These are phyloP conservation scores for Drosophila infuscata DNA, from an alignment of 2,888 invertebrate species.

Conservation along the genomic window DNA sequence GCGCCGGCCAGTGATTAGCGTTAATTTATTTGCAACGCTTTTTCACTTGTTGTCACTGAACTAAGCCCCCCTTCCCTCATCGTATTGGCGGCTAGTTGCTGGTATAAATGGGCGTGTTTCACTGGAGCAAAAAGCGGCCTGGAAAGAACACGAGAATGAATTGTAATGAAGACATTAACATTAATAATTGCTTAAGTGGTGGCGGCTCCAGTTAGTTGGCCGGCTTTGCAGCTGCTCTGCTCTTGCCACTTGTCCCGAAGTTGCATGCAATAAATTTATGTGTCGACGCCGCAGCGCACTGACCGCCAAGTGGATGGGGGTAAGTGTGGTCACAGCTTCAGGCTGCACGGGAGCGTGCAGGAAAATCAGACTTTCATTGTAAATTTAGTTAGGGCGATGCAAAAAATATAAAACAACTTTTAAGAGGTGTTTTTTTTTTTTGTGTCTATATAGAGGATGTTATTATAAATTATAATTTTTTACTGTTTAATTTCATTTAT, in stretches of 20 bases:
- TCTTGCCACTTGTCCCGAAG: slow-evolving; percentile 18
- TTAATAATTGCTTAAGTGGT: slow-evolving; percentile 67
- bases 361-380: neutral
- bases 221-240: neutral
- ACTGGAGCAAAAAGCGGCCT: slow-evolving; percentile 14
- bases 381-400: neutral
- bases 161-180: slow-evolving; percentile 79
- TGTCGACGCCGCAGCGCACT: slow-evolving; percentile 6
- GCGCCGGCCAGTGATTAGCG: slow-evolving; percentile 46
- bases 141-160: slow-evolving; percentile 55
- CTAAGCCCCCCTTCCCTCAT: neutral
- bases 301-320: neutral
- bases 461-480: neutral
- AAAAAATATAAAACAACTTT: neutral
- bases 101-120: slow-evolving; percentile 19
- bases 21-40: slow-evolving; percentile 50
- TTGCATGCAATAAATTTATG: slow-evolving; percentile 46
- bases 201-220: slow-evolving; percentile 10
- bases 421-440: neutral
- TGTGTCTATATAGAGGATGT: neutral
- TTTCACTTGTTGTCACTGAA: slow-evolving; percentile 16
- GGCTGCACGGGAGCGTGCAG: neutral
- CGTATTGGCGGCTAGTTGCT: neutral
- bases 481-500: neutral
- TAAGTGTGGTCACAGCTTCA: neutral